phyloP scores from a whole-genome alignment of 2,797 vertebrate genomes.

The Myotis myotis region DNA sequence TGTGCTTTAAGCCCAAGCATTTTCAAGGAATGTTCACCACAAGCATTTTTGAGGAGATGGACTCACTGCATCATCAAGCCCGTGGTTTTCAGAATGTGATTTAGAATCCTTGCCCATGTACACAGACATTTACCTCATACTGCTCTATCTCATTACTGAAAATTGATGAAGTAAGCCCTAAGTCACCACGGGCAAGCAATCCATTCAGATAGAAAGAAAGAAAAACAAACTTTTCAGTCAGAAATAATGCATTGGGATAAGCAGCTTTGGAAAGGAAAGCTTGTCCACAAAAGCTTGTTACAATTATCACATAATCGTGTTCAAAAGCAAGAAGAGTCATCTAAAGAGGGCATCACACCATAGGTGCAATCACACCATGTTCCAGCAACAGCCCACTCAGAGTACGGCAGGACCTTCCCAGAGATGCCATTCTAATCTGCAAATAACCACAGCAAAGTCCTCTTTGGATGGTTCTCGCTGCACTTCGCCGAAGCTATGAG shows the following conservation, averaged over 20 bases:
- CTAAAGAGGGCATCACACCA: constrained; percentile 13
- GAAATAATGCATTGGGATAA: constrained; percentile 38
- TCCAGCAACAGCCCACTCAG: not conserved
- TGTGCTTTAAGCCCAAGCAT: constrained; percentile 36
- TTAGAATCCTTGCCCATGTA: constrained; percentile 36
- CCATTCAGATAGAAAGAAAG: constrained; percentile 44
- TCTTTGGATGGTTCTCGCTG: not conserved
- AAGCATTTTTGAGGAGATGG: constrained; percentile 58
- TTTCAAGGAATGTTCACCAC: constrained; percentile 63
- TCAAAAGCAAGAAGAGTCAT: not conserved
- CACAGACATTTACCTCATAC: constrained; percentile 61
- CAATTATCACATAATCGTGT: not conserved
- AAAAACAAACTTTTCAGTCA: constrained; percentile 48
- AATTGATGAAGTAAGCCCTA: constrained; percentile 62
- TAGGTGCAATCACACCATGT: not conserved
- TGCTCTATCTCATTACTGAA: constrained; percentile 65
- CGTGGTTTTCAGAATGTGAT: constrained; percentile 54
- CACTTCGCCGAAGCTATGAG: not conserved
- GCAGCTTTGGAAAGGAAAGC: not conserved
- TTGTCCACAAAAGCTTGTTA: constrained; percentile 33
- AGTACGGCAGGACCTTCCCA: not conserved
- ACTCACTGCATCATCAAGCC: not conserved
- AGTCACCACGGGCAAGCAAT: constrained; percentile 52
- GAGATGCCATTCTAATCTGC: not conserved
- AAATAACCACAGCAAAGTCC: not conserved